A percentile compares a stretch with the other conserved stretches of the same genome.
Conservation (phyloP, 2,113 vertebrate genomes). For the Gymnorhina tibicen region DNA sequence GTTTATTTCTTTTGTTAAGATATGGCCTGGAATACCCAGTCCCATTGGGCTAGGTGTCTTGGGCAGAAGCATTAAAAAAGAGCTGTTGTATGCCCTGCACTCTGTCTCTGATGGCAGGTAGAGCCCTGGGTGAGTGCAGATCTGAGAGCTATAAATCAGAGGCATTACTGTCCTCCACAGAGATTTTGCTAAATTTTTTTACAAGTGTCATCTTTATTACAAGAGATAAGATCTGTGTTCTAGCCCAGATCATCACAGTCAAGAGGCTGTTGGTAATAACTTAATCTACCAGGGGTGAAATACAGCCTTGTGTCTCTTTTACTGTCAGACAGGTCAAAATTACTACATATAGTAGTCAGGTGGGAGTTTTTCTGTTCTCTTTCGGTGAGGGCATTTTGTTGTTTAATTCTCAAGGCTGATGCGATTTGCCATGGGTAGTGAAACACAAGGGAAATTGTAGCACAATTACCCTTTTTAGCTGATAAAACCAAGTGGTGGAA, state of each 20-base stretch:
- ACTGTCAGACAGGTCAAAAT: neutral
- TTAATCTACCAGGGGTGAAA: neutral
- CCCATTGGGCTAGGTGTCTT: neutral
- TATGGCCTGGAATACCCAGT: neutral
- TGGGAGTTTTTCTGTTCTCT: neutral
- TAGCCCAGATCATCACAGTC: neutral
- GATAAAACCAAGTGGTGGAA: neutral
- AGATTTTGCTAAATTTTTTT: constrained; percentile 15
- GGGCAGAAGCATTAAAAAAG: neutral
- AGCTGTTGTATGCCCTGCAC: neutral
- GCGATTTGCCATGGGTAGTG: neutral
- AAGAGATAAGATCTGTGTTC: neutral
- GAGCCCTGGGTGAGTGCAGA: neutral
- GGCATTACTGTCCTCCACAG: neutral
- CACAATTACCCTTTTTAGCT: neutral
- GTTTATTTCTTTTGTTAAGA: neutral
- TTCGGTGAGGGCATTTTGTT: neutral
- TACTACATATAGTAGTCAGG: neutral
- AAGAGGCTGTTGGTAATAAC: neutral
- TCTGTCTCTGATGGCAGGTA: neutral
- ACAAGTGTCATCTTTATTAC: neutral
- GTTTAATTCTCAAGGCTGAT: neutral
- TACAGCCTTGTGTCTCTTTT: neutral
- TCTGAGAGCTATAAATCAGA: neutral
- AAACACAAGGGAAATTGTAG: neutral